phyloP scores from a whole-genome alignment of 2,797 vertebrate genomes.

The Channallabes apus region DNA sequence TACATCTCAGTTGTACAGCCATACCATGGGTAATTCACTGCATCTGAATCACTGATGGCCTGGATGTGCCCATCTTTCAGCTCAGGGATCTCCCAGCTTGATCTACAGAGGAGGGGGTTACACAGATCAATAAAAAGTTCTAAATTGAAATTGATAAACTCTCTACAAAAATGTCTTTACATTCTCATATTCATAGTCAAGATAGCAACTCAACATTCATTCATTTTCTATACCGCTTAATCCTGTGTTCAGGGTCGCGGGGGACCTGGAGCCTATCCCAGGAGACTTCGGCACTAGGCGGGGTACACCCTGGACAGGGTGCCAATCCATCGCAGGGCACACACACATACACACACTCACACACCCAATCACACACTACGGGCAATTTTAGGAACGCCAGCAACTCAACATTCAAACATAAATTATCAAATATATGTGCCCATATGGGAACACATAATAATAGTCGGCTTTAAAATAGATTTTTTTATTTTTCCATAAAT shows the following conservation, averaged over 20 bases:
- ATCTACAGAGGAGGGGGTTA: slow-evolving; percentile 65
- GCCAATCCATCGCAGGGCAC: no score
- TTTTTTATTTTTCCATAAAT: background rate
- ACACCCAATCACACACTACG: no score
- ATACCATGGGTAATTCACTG: slow-evolving; percentile 86
- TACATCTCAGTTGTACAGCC: slow-evolving; percentile 85
- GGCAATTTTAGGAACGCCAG: no score
- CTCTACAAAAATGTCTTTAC: background rate
- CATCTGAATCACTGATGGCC: slow-evolving; percentile 85
- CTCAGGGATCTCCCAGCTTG: slow-evolving; percentile 85
- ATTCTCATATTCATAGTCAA: background rate
- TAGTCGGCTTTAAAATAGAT: background rate
- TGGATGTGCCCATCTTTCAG: slow-evolving; percentile 78
- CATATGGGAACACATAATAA: slow-evolving; percentile 3
- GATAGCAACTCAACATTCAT: no score
- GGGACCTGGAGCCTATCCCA: no score
- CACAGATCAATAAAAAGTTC: background rate
- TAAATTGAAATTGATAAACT: background rate
- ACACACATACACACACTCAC: no score
- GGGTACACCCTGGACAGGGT: no score
- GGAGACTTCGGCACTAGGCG: no score
- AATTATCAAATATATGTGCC: background rate
- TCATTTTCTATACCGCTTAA: no score
- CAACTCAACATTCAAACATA: background rate
- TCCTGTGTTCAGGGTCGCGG: no score